Percentiles rank a stretch among this genome's conserved stretches.
These are phyloP conservation scores for Gambusia yucatana DNA, from an alignment of 2,797 vertebrate species.

Conservation along the genomic window DNA sequence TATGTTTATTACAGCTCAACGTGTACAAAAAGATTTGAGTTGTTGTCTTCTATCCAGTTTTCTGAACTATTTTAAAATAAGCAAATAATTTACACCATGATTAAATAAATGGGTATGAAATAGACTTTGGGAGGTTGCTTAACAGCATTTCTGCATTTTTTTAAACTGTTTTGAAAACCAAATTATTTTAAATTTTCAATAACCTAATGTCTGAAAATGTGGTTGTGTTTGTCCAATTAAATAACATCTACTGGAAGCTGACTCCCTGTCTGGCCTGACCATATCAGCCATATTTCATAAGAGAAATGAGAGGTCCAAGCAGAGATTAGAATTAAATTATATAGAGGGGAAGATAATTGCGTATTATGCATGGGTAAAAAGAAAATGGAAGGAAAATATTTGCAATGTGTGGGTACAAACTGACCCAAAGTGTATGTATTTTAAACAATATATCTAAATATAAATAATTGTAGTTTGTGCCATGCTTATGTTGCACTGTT, in stretches of 20 bases:
- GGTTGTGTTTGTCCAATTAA: not conserved
- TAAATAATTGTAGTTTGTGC: not conserved
- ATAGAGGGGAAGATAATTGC: not conserved
- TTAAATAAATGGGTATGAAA: not conserved
- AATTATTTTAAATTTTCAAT: not conserved
- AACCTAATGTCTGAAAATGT: not conserved
- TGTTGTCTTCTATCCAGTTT: not conserved
- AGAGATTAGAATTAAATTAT: not conserved
- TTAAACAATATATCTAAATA: not conserved
- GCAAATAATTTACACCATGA: not conserved
- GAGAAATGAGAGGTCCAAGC: no score
- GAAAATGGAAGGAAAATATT: not conserved
- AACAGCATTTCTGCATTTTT: not conserved
- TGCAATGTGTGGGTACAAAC: not conserved
- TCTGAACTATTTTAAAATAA: not conserved
- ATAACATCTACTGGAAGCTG: not conserved
- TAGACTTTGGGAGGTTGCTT: not conserved
- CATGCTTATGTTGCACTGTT: not conserved
- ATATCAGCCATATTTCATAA: not conserved
- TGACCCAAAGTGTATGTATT: not conserved
- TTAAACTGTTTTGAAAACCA: not conserved
- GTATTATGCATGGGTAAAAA: not conserved
- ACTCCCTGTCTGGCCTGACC: not conserved
- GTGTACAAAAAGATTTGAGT: not conserved
- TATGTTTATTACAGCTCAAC: not conserved